These are phyloP conservation scores for Hydriomena furcata DNA, from an alignment of 2,888 invertebrate genomes.

Conservation along the genomic window DNA sequence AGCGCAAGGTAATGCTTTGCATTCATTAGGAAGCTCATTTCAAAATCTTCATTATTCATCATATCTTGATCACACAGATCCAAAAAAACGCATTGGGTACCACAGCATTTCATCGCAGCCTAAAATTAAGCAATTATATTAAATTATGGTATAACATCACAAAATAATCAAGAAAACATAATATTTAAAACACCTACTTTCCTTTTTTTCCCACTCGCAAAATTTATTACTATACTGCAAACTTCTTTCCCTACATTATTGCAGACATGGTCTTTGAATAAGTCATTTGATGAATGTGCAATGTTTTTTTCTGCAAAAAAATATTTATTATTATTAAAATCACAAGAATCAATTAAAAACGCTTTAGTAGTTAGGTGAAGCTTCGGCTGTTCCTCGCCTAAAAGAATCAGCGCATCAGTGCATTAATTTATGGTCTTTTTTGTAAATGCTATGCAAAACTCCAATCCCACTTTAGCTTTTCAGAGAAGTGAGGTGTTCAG, in stretches of 20 bases:
- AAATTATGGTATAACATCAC: too few relatives aligned
- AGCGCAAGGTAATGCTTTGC: constrained; percentile 37
- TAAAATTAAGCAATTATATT: constrained; percentile 29
- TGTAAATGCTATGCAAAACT: too few relatives aligned
- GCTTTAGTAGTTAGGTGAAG: too few relatives aligned
- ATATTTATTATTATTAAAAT: background rate
- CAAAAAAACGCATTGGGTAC: constrained; percentile 30
- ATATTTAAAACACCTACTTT: background rate
- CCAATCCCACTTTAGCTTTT: too few relatives aligned
- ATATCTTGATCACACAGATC: constrained; percentile 46
- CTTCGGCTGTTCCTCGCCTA: too few relatives aligned
- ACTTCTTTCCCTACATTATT: constrained; percentile 8
- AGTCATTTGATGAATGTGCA: background rate
- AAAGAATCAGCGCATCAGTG: too few relatives aligned
- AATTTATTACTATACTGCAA: constrained; percentile 47
- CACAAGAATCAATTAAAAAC: too few relatives aligned
- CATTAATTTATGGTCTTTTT: too few relatives aligned
- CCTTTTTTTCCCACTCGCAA: constrained; percentile 41
- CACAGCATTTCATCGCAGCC: constrained; percentile 45
- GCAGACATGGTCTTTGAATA: background rate
- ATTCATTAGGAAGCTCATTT: constrained; percentile 42
- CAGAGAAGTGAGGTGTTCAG: too few relatives aligned
- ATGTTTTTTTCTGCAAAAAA: constrained; percentile 11
- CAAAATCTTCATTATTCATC: constrained; percentile 40
- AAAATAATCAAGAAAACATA: too few relatives aligned